A percentile compares a stretch with the other conserved stretches of the same genome.
Evolutionary conservation across 2,888 invertebrate genomes (phyloP).

Genomic region (Metopia argyrocephala): DNA sequence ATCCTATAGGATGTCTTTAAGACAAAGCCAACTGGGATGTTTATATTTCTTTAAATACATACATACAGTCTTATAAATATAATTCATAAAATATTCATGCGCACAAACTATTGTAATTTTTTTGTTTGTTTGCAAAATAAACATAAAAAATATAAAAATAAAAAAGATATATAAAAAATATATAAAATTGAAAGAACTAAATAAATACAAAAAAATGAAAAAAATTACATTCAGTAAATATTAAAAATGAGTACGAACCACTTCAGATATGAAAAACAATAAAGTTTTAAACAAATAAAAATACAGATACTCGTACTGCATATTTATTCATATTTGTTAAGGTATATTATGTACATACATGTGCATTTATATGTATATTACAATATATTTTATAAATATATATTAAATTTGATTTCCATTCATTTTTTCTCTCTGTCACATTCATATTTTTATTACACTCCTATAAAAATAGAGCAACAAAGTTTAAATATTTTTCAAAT

Average conservation of each 20-base stretch:
- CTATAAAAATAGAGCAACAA: not conserved
- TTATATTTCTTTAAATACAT: not conserved
- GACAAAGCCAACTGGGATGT: not conserved
- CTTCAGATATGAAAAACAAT: constrained; percentile 18
- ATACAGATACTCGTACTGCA: not conserved
- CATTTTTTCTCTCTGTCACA: too few species aligned
- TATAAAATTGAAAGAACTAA: not conserved
- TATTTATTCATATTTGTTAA: not conserved
- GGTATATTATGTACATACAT: not conserved
- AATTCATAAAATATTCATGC: constrained; percentile 57
- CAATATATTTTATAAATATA: too few species aligned
- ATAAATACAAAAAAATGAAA: constrained; percentile 4
- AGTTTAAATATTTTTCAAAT: too few species aligned
- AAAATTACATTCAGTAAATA: not conserved
- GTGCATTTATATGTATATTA: not conserved
- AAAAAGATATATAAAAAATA: not conserved
- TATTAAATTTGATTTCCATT: not conserved
- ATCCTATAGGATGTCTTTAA: too few species aligned
- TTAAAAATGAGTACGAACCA: constrained; percentile 18
- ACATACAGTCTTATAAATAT: constrained; percentile 12
- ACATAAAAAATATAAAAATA: not conserved
- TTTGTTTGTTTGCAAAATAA: constrained; percentile 35
- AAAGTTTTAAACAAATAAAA: constrained; percentile 6
- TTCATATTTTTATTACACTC: too few species aligned
- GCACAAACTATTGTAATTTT: constrained; percentile 47